Conservation (phyloP, 2,888 invertebrate genomes). For the Pantelozetes paolii region DNA sequence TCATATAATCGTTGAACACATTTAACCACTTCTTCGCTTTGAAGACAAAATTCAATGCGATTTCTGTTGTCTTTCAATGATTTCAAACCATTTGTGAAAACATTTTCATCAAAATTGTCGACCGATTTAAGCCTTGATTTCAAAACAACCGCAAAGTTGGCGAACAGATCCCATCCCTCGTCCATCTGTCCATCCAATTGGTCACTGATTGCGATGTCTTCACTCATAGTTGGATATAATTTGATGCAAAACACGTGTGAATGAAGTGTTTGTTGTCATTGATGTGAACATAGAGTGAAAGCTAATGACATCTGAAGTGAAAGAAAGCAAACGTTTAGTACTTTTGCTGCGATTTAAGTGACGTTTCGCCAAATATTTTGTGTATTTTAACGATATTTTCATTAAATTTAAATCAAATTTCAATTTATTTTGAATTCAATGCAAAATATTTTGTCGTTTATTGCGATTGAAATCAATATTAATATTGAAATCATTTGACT, state of each 20-base stretch:
- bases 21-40: neutral
- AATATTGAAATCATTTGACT: neutral
- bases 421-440: neutral
- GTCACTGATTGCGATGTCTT: neutral
- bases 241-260: too few species aligned
- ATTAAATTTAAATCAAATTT: neutral
- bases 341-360: slow-evolving; percentile 8
- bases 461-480: neutral
- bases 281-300: too few species aligned
- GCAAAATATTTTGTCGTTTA: neutral
- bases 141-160: slow-evolving; percentile 1
- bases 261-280: too few species aligned
- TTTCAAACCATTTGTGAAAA: neutral
- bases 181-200: neutral
- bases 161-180: slow-evolving; percentile 26
- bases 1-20: neutral
- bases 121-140: neutral
- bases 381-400: neutral
- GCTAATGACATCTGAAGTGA: neutral
- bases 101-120: neutral
- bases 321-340: neutral
- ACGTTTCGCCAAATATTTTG: neutral
- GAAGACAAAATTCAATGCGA: slow-evolving; percentile 3
- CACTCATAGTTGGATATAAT: too few species aligned
- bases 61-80: neutral